Percentiles rank a stretch among this genome's conserved stretches.
Evolutionary conservation across 2,113 vertebrate species (phyloP).

Genomic region (Alouatta palliata): DNA sequence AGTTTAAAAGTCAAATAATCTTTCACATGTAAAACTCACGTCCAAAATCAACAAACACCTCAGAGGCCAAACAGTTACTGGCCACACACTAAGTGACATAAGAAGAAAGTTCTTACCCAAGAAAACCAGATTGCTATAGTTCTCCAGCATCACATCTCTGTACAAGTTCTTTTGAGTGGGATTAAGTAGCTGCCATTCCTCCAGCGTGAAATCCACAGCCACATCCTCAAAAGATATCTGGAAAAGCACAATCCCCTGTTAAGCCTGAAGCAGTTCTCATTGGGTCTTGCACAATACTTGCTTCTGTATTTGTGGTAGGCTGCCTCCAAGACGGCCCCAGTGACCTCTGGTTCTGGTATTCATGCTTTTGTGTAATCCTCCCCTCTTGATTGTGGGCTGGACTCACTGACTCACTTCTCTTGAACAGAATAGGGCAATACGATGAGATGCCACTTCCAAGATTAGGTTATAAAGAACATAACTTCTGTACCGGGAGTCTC

Average conservation of each 20-base stretch:
- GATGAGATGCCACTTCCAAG: background rate
- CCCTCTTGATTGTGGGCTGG: background rate
- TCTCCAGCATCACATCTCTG: constrained; percentile 63
- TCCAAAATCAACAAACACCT: background rate
- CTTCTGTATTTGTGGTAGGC: background rate
- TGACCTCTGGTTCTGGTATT: background rate
- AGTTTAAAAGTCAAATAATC: background rate
- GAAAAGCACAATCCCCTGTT: constrained; percentile 3
- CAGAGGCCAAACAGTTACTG: background rate
- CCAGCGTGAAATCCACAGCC: constrained; percentile 62
- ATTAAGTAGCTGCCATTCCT: constrained; percentile 66
- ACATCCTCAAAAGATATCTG: constrained; percentile 67
- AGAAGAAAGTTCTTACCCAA: constrained; percentile 52
- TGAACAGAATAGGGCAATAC: background rate
- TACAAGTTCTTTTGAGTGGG: constrained; percentile 61
- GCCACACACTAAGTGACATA: too few species aligned
- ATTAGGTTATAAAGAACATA: background rate
- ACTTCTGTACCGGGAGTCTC: background rate
- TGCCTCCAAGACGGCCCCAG: background rate
- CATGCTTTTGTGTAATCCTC: background rate
- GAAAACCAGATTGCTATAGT: constrained; percentile 57
- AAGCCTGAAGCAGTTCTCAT: background rate
- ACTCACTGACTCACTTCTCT: background rate
- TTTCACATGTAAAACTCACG: background rate
- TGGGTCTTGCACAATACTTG: background rate